A percentile compares a stretch with the other conserved stretches of the same genome.
These are phyloP conservation scores for Caretta caretta DNA, from an alignment of 2,113 vertebrate species.

Conservation along the genomic window DNA sequence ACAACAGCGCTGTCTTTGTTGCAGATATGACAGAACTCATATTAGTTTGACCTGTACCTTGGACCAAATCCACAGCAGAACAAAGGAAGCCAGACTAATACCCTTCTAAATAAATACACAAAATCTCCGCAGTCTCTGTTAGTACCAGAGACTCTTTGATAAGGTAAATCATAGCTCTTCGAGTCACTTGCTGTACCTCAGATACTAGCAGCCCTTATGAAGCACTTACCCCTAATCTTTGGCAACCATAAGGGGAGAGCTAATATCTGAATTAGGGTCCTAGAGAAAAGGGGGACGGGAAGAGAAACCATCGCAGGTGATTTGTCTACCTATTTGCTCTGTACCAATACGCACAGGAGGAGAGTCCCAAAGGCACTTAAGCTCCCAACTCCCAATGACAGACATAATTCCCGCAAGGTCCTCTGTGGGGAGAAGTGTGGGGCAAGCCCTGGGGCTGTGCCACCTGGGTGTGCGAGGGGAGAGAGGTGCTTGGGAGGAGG, in stretches of 20 bases:
- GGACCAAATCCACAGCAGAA: slow-evolving; percentile 38
- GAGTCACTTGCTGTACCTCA: not conserved
- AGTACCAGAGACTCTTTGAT: slow-evolving; percentile 33
- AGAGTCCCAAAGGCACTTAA: not conserved
- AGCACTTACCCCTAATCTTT: not conserved
- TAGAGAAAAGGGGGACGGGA: not conserved
- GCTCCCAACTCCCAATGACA: not conserved
- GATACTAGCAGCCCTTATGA: not conserved
- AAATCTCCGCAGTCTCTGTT: not conserved
- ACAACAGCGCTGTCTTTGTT: slow-evolving; percentile 9
- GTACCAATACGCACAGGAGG: not conserved
- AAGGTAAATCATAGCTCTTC: slow-evolving; percentile 39
- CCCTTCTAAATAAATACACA: not conserved
- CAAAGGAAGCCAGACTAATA: slow-evolving; percentile 41
- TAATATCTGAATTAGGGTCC: slow-evolving; percentile 1
- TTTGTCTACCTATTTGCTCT: not conserved
- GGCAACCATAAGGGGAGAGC: slow-evolving; percentile 28
- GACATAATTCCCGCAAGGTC: too few species aligned
- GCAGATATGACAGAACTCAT: slow-evolving; percentile 34
- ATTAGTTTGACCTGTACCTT: slow-evolving; percentile 63
- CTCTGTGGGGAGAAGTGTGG: not conserved
- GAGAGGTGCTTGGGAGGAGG: not conserved
- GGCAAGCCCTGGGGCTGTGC: not conserved
- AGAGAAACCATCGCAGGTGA: not conserved
- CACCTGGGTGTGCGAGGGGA: not conserved